Base-by-base conservation (phyloP, 2,113 vertebrate genomes). In the Monarcha castaneiventris region DNA sequence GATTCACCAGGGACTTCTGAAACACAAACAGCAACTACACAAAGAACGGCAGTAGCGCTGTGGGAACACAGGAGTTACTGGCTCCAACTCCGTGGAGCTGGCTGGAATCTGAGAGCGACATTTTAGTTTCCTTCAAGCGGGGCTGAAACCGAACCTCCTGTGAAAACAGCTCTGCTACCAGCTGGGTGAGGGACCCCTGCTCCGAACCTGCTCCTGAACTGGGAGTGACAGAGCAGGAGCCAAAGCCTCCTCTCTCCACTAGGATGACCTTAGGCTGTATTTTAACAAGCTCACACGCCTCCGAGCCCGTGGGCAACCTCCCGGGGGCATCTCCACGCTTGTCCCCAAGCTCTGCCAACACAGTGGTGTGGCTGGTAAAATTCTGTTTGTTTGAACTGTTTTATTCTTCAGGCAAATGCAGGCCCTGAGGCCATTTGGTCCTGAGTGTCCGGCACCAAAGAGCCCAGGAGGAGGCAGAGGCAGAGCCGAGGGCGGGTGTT, bases 21-120 rank as follows among this genome's bases (percentile, higher is more conserved):
- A 97, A 96, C 9, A n/a, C 79, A 80, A 93, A 82, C 67, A 62
- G 96, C 94, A 69, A 69, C 69, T 52, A 94, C 92, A 68, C 86
- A 90, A 95, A 81, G 86, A 89, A 84, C 9, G 22, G 72, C 94
- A 94, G 94, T 25, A 86, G 72, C 7, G 9, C 95, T 93, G 87
- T 20, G 35, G 54, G 64, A 63, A 30, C 43, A 33, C 86, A 77
- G 88, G 67, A 56, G 82, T 61, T 37, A 76, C 95, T 55, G 94
- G 55, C 80, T 79, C 78, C 84, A 80, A 43, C 91, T 49, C 49
- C 3, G 13, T 26, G 52, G 22, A 48, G 73, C 85, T 48, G 41
- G 27, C 75, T 62, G 67, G 54, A 91, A 56, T 67, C 83, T 41
- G 23, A 92, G 72, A 81, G 85, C 0, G 4, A 44, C 14, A 1